Base-by-base conservation (phyloP, 2,113 vertebrate genomes). In the Melanerpes aurifrons region DNA sequence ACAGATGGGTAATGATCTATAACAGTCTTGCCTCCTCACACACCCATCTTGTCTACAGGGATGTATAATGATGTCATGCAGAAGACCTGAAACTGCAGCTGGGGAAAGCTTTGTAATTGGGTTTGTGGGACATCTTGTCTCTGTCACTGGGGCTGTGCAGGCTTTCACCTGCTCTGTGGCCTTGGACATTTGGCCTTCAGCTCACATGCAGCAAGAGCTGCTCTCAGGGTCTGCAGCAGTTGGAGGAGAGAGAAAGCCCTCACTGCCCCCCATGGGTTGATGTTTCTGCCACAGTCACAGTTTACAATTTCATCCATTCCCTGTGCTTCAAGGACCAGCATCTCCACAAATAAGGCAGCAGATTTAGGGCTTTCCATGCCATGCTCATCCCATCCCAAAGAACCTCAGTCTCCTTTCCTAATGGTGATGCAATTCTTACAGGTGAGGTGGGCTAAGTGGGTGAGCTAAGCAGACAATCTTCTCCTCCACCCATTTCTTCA, bases 251-350 rank as follows among this genome's bases (percentile, higher is more conserved):
- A 69, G 40, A 19, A 32, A 74, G 10, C 3, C 0, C 35, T 69
- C 5, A 0, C 15, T 40, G 14, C 22, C 11, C 9, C n/a, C 43
- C 2, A 0, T 56, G 31, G 6, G 6, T 17, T 68, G 64, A 50
- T 31, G 56, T 3, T 13, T 50, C 40, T 57, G 48, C 48, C 0
- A 40, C 31, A 53, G 35, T 16, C 3, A 0, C 26, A 6, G 13
- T 64, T 69, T 58, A 9, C 11, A 6, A 15, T 18, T 45, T 80
- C 24, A n/a, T 37, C 17, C 20, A 12, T 50, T 50, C 48, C 18
- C 29, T 79, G 19, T 4, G 3, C 40, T 63, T 24, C 21, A n/a
- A 64, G 45, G 11, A 29, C 69, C 69, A 66, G 22, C 3, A 20
- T 29, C 29, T 69, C 68, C 32, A 37, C 1, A 0, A 43, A 48